Evolutionary conservation across 2,113 vertebrate species (phyloP).

Genomic region (Noctilio leporinus): DNA sequence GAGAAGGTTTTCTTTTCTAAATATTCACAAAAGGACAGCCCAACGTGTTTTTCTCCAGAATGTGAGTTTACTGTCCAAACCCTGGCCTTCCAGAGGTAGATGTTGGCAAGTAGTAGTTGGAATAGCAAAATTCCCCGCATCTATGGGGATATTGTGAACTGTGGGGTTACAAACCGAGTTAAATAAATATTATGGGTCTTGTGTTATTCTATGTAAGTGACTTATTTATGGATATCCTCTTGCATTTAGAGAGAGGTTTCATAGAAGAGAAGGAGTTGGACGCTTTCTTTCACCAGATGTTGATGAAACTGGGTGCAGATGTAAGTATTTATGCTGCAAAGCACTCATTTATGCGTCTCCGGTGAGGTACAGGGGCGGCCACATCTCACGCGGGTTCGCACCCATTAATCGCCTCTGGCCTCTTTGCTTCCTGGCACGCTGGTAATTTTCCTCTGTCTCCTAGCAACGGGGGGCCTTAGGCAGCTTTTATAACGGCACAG

Average conservation of each 20-base stretch:
- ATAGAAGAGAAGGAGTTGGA: constrained; percentile 94
- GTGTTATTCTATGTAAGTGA: neutral
- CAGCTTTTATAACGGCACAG: neutral
- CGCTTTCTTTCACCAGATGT: constrained; percentile 89
- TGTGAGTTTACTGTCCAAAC: neutral
- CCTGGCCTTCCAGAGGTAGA: neutral
- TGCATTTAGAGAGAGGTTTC: constrained; percentile 91
- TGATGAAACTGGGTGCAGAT: constrained; percentile 81
- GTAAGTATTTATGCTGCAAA: constrained; percentile 73
- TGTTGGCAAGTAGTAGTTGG: neutral
- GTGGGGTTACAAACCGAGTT: neutral
- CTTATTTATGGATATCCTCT: neutral
- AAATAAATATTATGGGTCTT: neutral
- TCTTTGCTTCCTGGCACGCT: neutral
- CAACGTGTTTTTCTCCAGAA: neutral
- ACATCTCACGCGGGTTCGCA: neutral
- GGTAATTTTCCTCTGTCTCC: constrained; percentile 29
- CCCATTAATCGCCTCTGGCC: neutral
- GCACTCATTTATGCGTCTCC: neutral
- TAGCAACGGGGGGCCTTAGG: constrained; percentile 38
- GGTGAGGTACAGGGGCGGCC: neutral
- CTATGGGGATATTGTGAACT: neutral
- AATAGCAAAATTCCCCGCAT: neutral
- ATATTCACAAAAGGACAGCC: neutral
- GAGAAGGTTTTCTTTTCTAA: neutral